phyloP scores from a whole-genome alignment of 2,113 vertebrate species.

The Ginglymostoma cirratum region DNA sequence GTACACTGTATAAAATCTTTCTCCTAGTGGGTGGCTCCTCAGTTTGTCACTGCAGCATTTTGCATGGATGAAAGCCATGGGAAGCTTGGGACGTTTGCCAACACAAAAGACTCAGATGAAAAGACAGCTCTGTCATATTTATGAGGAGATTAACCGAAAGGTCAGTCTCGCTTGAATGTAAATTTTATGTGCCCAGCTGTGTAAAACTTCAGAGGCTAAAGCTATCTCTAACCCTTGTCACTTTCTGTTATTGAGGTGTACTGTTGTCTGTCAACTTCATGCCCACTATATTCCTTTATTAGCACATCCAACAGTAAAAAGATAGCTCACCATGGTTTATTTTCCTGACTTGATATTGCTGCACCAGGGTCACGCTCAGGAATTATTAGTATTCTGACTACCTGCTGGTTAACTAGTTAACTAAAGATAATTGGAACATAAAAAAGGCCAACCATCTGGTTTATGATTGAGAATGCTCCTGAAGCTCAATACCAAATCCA shows the following conservation, averaged over 20 bases:
- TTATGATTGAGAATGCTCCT: not conserved
- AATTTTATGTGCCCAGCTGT: not conserved
- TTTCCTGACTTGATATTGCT: not conserved
- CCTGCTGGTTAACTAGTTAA: not conserved
- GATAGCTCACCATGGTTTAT: not conserved
- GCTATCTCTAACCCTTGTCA: not conserved
- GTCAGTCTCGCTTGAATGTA: not conserved
- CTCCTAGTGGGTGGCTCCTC: not conserved
- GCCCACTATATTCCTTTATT: not conserved
- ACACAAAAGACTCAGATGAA: not conserved
- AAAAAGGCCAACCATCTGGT: not conserved
- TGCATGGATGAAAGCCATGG: not conserved
- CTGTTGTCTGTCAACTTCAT: not conserved
- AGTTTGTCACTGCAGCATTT: not conserved
- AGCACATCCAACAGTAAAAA: not conserved
- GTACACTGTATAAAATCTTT: not conserved
- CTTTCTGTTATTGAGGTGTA: not conserved
- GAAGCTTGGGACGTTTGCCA: not conserved
- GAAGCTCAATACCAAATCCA: not conserved
- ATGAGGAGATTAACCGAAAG: constrained; percentile 24
- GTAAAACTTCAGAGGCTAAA: not conserved
- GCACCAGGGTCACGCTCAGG: not conserved
- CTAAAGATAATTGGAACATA: not conserved
- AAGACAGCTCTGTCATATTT: constrained; percentile 9
- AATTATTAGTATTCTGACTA: not conserved